Conservation (phyloP, 2,888 invertebrate genomes). For the Orchesellides sinensis region DNA sequence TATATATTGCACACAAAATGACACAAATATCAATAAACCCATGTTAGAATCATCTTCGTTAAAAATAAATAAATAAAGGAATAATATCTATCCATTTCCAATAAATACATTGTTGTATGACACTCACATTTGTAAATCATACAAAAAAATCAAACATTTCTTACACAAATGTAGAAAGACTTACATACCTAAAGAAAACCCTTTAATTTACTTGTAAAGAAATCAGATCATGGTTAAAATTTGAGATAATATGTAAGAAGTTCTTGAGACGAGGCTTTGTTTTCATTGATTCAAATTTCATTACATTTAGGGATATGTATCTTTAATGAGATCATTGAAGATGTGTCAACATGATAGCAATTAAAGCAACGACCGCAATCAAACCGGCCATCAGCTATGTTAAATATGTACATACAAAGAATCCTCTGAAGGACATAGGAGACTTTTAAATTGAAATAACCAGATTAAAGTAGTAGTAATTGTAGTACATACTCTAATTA, state of each 20-base stretch:
- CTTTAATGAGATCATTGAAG: slow-evolving; percentile 14
- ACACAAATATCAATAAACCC: too few relatives aligned
- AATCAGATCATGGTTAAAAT: slow-evolving; percentile 52
- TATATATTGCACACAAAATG: too few relatives aligned
- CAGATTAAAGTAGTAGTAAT: neutral
- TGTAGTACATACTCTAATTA: neutral
- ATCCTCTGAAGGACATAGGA: neutral
- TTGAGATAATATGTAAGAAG: slow-evolving; percentile 45
- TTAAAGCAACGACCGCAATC: neutral
- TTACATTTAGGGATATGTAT: neutral
- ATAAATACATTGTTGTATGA: too few relatives aligned
- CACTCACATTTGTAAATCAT: too few relatives aligned
- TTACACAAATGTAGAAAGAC: neutral
- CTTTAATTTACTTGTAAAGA: neutral
- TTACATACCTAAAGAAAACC: neutral
- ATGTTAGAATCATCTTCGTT: too few relatives aligned
- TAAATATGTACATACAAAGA: neutral
- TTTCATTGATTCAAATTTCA: too few relatives aligned
- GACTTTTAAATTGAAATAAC: neutral
- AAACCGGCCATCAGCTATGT: neutral
- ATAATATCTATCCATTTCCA: too few relatives aligned
- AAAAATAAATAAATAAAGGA: too few relatives aligned
- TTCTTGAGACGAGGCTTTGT: too few relatives aligned
- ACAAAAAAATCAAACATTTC: too few relatives aligned
- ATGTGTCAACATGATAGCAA: neutral